Conservation (phyloP, 2,888 invertebrate species). For the Agapostemon virescens region DNA sequence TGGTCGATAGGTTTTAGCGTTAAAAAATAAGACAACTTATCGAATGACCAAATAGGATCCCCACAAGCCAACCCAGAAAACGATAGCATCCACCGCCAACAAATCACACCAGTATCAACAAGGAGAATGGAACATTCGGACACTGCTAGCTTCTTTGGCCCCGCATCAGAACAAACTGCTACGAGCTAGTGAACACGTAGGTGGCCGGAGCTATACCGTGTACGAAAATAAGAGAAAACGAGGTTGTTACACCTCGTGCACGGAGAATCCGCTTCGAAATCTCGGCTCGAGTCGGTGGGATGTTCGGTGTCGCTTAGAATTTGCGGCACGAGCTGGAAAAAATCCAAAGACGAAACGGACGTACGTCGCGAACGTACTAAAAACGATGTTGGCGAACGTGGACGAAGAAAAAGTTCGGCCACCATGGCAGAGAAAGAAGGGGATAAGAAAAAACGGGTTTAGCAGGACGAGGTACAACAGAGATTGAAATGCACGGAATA, state of each 20-base stretch:
- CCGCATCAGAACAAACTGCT: constrained; percentile 58
- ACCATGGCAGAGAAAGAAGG: neutral
- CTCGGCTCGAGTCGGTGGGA: constrained; percentile 34
- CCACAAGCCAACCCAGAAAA: neutral
- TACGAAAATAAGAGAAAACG: constrained; percentile 66
- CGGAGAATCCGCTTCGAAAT: constrained; percentile 62
- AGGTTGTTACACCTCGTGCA: constrained; percentile 64
- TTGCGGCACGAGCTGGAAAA: constrained; percentile 54
- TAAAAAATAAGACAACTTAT: neutral
- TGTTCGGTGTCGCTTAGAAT: constrained; percentile 44
- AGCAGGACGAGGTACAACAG: constrained; percentile 48
- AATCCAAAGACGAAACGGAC: constrained; percentile 50
- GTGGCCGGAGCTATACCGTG: constrained; percentile 43
- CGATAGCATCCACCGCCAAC: neutral
- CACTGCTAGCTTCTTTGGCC: constrained; percentile 12
- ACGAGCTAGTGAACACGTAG: constrained; percentile 59
- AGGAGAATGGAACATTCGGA: constrained; percentile 33
- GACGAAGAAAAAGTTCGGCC: neutral
- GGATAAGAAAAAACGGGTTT: neutral
- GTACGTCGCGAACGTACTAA: constrained; percentile 13
- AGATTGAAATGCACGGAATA: constrained; percentile 70
- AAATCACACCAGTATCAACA: neutral
- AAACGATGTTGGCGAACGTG: neutral
- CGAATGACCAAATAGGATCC: neutral
- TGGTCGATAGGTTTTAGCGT: no score